Evolutionary conservation across 2,888 invertebrate genomes (phyloP).

Genomic region (Physocephala rufipes): DNA sequence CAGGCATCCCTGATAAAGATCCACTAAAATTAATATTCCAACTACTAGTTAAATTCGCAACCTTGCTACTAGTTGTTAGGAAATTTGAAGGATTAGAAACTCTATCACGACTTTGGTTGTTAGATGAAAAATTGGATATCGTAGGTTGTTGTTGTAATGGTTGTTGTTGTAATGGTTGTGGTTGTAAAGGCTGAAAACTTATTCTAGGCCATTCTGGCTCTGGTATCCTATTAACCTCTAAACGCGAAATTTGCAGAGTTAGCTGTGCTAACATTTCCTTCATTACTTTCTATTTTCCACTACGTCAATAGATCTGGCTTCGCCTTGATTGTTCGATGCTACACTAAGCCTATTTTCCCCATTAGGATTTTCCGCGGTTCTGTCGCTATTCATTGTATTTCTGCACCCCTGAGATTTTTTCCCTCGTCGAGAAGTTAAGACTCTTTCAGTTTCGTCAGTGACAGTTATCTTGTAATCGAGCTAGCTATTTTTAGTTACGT

Average conservation of each 20-base stretch:
- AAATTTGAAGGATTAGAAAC: conserved; percentile 13
- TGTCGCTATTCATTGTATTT: conserved; percentile 7
- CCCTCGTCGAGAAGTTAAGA: not conserved
- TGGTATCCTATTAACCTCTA: not conserved
- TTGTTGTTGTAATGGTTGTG: too few relatives aligned
- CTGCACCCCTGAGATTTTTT: not conserved
- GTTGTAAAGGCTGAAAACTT: conserved; percentile 5
- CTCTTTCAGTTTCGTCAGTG: conserved; percentile 1
- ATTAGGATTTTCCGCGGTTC: not conserved
- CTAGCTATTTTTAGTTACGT: conserved; percentile 8
- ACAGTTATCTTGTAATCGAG: conserved; percentile 5
- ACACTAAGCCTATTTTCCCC: not conserved
- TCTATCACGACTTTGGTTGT: not conserved
- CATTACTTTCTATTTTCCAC: conserved; percentile 13
- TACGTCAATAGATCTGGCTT: not conserved
- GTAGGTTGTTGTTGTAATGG: conserved; percentile 1
- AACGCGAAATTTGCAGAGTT: conserved; percentile 17
- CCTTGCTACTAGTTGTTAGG: conserved; percentile 25
- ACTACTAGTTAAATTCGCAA: too few relatives aligned
- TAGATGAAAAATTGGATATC: not conserved
- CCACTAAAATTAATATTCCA: too few relatives aligned
- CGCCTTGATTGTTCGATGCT: not conserved
- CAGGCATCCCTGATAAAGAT: too few relatives aligned
- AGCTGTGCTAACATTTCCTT: conserved; percentile 26
- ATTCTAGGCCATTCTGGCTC: conserved; percentile 19